Evolutionary conservation across 2,797 vertebrate genomes (phyloP).

Genomic region (Onychomys torridus): DNA sequence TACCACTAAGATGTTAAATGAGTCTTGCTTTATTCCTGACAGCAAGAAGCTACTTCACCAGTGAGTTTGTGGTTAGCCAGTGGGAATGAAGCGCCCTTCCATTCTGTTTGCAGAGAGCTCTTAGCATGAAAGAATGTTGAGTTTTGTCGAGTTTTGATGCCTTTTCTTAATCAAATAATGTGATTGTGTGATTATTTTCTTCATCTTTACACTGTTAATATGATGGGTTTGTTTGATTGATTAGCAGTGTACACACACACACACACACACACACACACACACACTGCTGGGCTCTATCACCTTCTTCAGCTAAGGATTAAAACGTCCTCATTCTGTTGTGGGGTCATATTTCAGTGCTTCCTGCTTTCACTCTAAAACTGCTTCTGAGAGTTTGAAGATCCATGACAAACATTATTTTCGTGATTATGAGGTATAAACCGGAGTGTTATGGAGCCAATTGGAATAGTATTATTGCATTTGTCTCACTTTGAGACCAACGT

Average conservation of each 20-base stretch:
- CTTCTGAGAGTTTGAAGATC: not conserved
- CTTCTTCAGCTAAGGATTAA: not conserved
- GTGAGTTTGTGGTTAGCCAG: not conserved
- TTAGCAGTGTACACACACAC: not conserved
- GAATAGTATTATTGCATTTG: not conserved
- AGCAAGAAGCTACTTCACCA: not conserved
- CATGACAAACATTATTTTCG: not conserved
- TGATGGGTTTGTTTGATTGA: not conserved
- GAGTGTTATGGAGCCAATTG: not conserved
- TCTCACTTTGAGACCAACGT: not conserved
- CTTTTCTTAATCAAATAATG: not conserved
- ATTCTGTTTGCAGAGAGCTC: not conserved
- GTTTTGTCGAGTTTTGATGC: not conserved
- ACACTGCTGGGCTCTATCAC: not conserved
- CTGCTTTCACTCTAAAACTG: slow-evolving; percentile 6
- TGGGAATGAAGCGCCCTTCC: not conserved
- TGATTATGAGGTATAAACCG: not conserved
- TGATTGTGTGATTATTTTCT: not conserved
- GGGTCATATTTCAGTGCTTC: not conserved
- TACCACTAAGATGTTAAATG: not conserved
- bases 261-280: not conserved
- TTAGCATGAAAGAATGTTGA: not conserved
- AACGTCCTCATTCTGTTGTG: not conserved
- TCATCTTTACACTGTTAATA: slow-evolving; percentile 10
- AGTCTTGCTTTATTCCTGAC: not conserved